Base-by-base conservation (phyloP, 1,140 invertebrate species). In the Chrysomallon squamiferum region DNA sequence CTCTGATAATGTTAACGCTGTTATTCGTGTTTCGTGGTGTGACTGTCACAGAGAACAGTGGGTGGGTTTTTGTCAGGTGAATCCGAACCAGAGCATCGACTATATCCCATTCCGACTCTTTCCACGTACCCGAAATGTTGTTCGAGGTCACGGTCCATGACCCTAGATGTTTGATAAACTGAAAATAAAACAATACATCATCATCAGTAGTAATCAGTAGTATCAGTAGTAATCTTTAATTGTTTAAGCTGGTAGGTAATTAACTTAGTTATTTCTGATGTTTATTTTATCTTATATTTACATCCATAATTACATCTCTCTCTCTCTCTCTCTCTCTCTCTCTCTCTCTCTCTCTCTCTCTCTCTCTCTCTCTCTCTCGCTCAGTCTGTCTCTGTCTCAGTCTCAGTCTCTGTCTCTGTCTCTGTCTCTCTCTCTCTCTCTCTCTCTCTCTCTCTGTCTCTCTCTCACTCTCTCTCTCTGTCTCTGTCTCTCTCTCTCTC, bases 21-120 rank as follows among this genome's bases (percentile, higher is more conserved):
- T 66, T 74, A 59, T 76, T 74, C 35, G 69, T 73, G 63, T 67
- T 62, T 32, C 74, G 72, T 2, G 58, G 41, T 1, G n/a, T 25
- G 0, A 74, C 49, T 9, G 20, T 20, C 35, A 72, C 59, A 13
- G 3, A 4, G 29, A 76, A 74, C 18, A 76, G 54, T 2, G 74
- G 62, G 2, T 38, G 43, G 15, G 38, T 20, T 3, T 58, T 56
- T 4, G 62, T 49, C 1, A 3, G 29, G 20, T 68, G 49, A n/a
- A 64, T 61, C 15, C 54, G 52, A 2, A 62, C 50, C 1, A 76
- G 29, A 0, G 65, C 25, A 6, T 64, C 45, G 13, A 65, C 57
- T 1, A 74, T 61, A 49, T 67, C 57, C 74, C 74, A 76, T 13
- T 25, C 56, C 1, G 4, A 20, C 7, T 68, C 22, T 38, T 56